A percentile compares a stretch with the other conserved stretches of the same genome.
Conservation (phyloP, 2,888 invertebrate species). For the Euproctis similis region DNA sequence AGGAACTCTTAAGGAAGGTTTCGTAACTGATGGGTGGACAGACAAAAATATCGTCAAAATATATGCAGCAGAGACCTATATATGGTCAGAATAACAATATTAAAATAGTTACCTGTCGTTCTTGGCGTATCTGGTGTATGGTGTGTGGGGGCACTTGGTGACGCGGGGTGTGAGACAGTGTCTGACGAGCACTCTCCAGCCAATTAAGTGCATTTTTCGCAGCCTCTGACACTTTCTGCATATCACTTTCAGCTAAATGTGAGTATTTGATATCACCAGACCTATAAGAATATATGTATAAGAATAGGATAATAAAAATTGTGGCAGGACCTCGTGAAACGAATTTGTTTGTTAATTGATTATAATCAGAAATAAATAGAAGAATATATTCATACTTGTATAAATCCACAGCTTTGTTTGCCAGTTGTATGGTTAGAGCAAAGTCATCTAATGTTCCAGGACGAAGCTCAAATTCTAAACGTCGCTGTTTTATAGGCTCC, state of each 20-base stretch:
- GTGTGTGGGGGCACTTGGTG: conserved; percentile 86
- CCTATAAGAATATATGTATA: conserved; percentile 33
- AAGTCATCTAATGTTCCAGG: conserved; percentile 88
- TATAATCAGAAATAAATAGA: not conserved
- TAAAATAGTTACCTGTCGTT: conserved; percentile 78
- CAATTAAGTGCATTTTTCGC: conserved; percentile 85
- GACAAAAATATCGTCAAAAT: too few species aligned
- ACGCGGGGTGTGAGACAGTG: conserved; percentile 78
- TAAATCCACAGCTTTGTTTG: conserved; percentile 86
- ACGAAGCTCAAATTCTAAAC: conserved; percentile 86
- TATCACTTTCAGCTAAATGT: conserved; percentile 88
- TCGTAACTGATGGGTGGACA: too few species aligned
- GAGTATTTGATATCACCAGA: conserved; percentile 82
- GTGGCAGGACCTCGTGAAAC: not conserved
- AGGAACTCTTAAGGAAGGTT: too few species aligned
- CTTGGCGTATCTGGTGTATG: conserved; percentile 85
- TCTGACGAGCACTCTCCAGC: conserved; percentile 85
- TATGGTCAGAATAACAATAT: too few species aligned
- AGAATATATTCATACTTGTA: conserved; percentile 68
- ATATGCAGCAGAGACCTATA: too few species aligned
- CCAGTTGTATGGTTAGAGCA: conserved; percentile 83
- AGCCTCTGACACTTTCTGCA: conserved; percentile 83
- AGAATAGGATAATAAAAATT: not conserved
- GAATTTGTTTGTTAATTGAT: not conserved
- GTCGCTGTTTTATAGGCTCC: conserved; percentile 91